Base-by-base conservation (phyloP, 2,888 invertebrate species). In the Penaeus monodon region DNA sequence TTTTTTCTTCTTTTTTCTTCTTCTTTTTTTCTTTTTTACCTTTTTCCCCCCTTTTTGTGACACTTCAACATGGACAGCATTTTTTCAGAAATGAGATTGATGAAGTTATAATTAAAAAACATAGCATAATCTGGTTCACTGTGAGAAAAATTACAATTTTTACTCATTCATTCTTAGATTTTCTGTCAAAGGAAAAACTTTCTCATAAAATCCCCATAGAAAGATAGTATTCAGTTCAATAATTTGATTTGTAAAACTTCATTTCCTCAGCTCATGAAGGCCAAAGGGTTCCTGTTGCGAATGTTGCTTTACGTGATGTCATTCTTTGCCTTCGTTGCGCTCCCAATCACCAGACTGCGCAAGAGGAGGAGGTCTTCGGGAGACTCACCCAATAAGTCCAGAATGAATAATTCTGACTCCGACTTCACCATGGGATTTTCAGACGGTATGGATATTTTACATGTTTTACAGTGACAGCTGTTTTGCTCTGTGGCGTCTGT, bases 361-460 rank as follows among this genome's bases (percentile, higher is more conserved):
- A 73, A 64, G 27, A 49, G 57, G 24, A 80, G 57, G 24, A 80
- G 57, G 22, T 57, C 57, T 17, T 64, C 81, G 22, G 81, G 49
- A 14, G 81, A 74, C 10, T 20, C 44, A 4, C 66, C 77, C 7
- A 57, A 49, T 29, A 38, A 44, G 57, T 82, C 78, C 14, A 70
- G 27, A n/a, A 38, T 82, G 27, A 77, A 84, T 68, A 44, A 24
- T 33, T 84, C 82, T 77, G 86, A 82, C 20, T 74, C 81, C 10
- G 78, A 86, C 74, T 78, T 86, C 38, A 77, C 86, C 8, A 24
- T 49, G 66, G 86, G 81, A 8, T 86, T 77, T 29, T 86, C 86
- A 49, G 86, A 86, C 81, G 86, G 86, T 86, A 64, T 82, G 86
- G 20, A 38, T 38, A 17, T 20, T 44, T 68, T 12, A 20, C 2